These are phyloP conservation scores for Acronicta psi DNA, from an alignment of 2,888 invertebrate genomes.

Conservation along the genomic window DNA sequence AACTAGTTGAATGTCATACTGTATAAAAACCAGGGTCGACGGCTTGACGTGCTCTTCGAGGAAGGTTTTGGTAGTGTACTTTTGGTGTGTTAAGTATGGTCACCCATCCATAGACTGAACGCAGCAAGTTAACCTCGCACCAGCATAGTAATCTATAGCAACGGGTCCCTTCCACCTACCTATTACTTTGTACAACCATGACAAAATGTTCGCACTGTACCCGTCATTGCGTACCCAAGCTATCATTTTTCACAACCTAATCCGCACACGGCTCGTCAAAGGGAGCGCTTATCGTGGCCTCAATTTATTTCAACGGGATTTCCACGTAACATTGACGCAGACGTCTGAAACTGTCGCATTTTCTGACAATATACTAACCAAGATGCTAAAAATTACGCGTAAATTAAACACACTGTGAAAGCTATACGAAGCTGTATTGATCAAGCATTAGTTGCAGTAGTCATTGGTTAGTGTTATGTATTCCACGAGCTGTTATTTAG, in stretches of 20 bases:
- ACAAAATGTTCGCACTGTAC: constrained; percentile 71
- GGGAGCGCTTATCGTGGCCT: constrained; percentile 85
- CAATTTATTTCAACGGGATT: constrained; percentile 86
- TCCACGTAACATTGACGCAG: constrained; percentile 80
- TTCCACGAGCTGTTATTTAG: not conserved
- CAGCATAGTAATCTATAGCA: too few species aligned
- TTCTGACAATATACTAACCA: constrained; percentile 31
- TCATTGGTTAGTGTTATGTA: not conserved
- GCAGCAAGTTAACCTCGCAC: too few species aligned
- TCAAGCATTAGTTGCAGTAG: constrained; percentile 4
- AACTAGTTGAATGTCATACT: too few species aligned
- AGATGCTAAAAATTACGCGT: constrained; percentile 20
- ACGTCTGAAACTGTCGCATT: constrained; percentile 60
- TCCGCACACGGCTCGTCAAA: constrained; percentile 87
- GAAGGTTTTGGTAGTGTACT: too few species aligned
- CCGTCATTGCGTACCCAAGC: constrained; percentile 73
- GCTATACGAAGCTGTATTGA: constrained; percentile 16
- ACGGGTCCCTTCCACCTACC: constrained; percentile 36
- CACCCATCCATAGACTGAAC: too few species aligned
- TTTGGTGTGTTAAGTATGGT: too few species aligned
- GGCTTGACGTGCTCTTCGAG: too few species aligned
- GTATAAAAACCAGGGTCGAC: too few species aligned
- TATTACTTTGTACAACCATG: constrained; percentile 52
- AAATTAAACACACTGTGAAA: constrained; percentile 35
- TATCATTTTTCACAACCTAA: constrained; percentile 87